Conservation (phyloP, 2,797 vertebrate genomes). For the Peromyscus eremicus region DNA sequence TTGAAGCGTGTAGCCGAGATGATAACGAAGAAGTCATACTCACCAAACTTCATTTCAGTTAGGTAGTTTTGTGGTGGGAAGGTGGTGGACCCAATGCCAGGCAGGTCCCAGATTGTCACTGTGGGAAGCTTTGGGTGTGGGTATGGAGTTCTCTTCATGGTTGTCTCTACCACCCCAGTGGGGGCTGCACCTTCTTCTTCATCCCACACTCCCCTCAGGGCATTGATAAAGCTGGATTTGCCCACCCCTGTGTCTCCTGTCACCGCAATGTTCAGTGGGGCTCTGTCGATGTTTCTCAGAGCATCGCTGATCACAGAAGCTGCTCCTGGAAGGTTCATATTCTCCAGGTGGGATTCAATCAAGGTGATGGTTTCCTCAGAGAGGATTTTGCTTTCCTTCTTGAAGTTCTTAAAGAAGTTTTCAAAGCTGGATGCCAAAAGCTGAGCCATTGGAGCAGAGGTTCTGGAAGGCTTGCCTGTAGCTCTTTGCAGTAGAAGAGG, state of each 20-base stretch:
- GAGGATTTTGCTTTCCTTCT: not conserved
- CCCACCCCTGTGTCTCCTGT: not conserved
- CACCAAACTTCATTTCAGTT: constrained; percentile 54
- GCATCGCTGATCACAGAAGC: not conserved
- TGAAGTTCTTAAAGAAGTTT: not conserved
- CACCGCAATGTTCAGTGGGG: not conserved
- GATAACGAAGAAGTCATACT: constrained; percentile 81
- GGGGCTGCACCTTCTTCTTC: not conserved
- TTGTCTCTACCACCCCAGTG: not conserved
- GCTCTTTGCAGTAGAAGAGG: not conserved
- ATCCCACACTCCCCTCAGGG: not conserved
- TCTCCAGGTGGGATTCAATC: not conserved
- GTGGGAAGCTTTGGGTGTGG: not conserved
- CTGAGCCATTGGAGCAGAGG: not conserved
- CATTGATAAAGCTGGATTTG: constrained; percentile 52
- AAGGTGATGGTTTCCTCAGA: not conserved
- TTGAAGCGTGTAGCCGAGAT: constrained; percentile 77
- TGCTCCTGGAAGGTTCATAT: not conserved
- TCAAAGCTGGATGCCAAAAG: not conserved
- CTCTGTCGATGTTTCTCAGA: not conserved
- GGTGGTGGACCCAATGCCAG: constrained; percentile 64
- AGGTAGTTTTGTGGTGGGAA: constrained; percentile 74
- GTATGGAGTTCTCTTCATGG: not conserved
- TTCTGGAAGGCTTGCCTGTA: not conserved
- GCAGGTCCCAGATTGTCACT: constrained; percentile 77